A percentile compares a stretch with the other conserved stretches of the same genome.
phyloP scores from a whole-genome alignment of 2,888 invertebrate species.

The Fragum whitleyi region DNA sequence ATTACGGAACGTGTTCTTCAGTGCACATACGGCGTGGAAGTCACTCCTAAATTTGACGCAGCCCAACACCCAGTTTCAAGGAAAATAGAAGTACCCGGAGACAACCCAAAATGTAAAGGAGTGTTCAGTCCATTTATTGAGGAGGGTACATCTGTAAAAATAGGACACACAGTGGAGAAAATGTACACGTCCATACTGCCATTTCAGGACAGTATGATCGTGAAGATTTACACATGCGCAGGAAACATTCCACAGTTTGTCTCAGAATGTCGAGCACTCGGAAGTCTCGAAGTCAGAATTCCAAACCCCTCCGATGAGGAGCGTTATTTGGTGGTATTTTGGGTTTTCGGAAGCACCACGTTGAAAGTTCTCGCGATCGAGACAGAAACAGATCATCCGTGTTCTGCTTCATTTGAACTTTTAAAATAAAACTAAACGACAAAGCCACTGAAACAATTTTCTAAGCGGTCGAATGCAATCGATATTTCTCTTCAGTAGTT shows the following conservation, averaged over 20 bases:
- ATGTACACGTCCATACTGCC: conserved; percentile 37
- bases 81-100: conserved; percentile 51
- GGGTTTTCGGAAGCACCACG: conserved; percentile 51
- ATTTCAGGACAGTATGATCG: conserved; percentile 17
- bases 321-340: conserved; percentile 36
- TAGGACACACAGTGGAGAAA: conserved; percentile 26
- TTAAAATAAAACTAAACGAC: no score
- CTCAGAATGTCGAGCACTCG: conserved; percentile 34
- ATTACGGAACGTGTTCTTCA: conserved; percentile 54
- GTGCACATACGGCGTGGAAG: conserved; percentile 59
- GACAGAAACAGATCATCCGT: conserved; percentile 17
- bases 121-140: conserved; percentile 52
- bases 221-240: conserved; percentile 21
- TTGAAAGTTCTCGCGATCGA: conserved; percentile 45
- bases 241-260: conserved; percentile 43
- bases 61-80: conserved; percentile 51
- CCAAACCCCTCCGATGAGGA: conserved; percentile 39
- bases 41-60: conserved; percentile 33
- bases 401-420: conserved; percentile 3
- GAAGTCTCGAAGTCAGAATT: conserved; percentile 36
- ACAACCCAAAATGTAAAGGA: conserved; percentile 36
- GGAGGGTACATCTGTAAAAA: conserved; percentile 35
- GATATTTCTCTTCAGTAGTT: no score
- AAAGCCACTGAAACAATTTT: no score
- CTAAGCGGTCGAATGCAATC: no score